These are phyloP conservation scores for Pelobates cultripes DNA, from an alignment of 2,797 vertebrate genomes.

Conservation along the genomic window DNA sequence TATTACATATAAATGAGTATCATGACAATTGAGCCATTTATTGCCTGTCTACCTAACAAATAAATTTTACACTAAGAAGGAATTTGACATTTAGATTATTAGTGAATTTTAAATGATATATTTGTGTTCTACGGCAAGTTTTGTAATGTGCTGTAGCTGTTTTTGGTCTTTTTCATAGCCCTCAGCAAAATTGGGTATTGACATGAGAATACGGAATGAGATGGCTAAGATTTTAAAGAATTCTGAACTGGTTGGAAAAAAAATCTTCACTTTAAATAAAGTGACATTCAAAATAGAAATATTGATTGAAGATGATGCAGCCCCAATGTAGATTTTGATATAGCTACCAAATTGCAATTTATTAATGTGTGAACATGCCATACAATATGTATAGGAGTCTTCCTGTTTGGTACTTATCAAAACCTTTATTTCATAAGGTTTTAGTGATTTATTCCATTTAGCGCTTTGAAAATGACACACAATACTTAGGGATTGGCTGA, in stretches of 20 bases:
- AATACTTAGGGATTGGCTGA: conserved; percentile 41
- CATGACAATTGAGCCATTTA: conserved; percentile 43
- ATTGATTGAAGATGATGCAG: not conserved
- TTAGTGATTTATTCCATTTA: conserved; percentile 61
- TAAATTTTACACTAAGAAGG: conserved; percentile 35
- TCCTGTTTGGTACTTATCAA: conserved; percentile 47
- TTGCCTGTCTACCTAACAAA: conserved; percentile 48
- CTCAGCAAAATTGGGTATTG: not conserved
- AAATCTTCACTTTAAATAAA: not conserved
- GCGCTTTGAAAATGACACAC: conserved; percentile 60
- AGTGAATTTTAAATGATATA: conserved; percentile 15
- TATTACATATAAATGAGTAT: conserved; percentile 45
- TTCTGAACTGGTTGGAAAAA: not conserved
- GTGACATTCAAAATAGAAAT: not conserved
- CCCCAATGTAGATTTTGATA: conserved; percentile 16
- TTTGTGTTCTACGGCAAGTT: not conserved
- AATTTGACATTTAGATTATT: conserved; percentile 11
- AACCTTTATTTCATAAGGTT: conserved; percentile 49
- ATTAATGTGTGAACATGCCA: conserved; percentile 16
- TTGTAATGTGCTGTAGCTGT: conserved; percentile 7
- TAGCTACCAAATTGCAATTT: conserved; percentile 2
- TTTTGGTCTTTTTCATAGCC: not conserved
- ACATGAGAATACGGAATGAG: not conserved
- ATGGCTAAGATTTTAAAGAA: too few species aligned
- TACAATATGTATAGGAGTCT: conserved; percentile 1